Evolutionary conservation across 35 echinoderm and acorn worm species (phyloP).

Genomic region (Acanthaster planci): DNA sequence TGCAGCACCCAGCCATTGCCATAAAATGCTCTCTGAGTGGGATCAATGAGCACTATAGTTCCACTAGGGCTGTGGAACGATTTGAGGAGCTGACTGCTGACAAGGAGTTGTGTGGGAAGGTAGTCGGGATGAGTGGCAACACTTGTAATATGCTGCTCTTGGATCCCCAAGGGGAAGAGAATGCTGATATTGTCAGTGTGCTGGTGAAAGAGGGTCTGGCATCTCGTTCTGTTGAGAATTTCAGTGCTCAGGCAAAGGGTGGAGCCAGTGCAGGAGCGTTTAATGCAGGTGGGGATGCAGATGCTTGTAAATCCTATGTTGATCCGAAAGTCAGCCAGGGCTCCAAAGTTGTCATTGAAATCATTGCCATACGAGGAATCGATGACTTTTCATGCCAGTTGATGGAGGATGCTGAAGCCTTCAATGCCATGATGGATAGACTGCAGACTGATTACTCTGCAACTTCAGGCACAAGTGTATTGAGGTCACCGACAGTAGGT

Average conservation of each 20-base stretch:
- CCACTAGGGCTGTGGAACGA: conserved; percentile 36
- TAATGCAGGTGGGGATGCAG: conserved; percentile 14
- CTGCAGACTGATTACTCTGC: conserved; percentile 59
- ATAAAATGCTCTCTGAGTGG: conserved; percentile 72
- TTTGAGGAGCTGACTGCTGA: conserved; percentile 74
- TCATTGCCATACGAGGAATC: conserved; percentile 46
- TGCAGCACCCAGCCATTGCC: conserved; percentile 68
- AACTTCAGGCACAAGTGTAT: conserved; percentile 14
- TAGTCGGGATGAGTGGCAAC: conserved; percentile 51
- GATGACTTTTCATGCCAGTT: conserved; percentile 72
- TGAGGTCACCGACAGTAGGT: conserved; percentile 40
- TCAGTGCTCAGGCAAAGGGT: conserved; percentile 9
- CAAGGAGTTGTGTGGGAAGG: conserved; percentile 75
- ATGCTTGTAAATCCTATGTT: conserved; percentile 43
- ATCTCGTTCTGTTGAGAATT: conserved; percentile 41
- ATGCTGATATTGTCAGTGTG: conserved; percentile 67
- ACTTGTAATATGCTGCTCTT: conserved; percentile 62
- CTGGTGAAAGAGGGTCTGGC: conserved; percentile 78
- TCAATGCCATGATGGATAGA: conserved; percentile 62
- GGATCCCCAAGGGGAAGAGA: conserved; percentile 72
- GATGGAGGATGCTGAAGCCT: conserved; percentile 53
- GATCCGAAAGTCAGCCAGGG: conserved; percentile 38
- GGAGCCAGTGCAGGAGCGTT: neutral
- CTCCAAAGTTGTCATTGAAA: conserved; percentile 43
- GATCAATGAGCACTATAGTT: conserved; percentile 36